These are phyloP conservation scores for Ophion slaviceki DNA, from an alignment of 2,888 invertebrate genomes.

Conservation along the genomic window DNA sequence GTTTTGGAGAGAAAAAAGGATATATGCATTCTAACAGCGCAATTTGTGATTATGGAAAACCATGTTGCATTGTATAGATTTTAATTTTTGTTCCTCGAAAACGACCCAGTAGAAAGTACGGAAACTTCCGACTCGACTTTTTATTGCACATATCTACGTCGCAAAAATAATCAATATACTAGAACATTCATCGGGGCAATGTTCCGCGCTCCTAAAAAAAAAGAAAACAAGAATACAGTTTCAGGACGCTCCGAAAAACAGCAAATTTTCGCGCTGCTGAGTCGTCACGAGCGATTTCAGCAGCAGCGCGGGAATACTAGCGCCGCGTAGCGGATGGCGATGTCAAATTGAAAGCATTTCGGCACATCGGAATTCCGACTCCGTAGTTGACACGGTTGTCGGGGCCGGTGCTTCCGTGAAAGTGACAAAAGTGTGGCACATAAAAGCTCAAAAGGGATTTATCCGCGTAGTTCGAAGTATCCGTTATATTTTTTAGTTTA, in stretches of 20 bases:
- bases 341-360: background rate
- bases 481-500: background rate
- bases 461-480: background rate
- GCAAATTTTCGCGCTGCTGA: background rate
- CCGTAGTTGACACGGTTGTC: background rate
- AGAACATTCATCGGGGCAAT: background rate
- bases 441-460: background rate
- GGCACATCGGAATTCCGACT: background rate
- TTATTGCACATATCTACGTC: background rate
- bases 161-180: background rate
- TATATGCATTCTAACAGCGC: no score
- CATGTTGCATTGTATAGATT: no score
- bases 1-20: background rate
- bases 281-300: background rate
- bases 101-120: no score
- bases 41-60: no score
- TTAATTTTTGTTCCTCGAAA: no score
- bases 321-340: background rate
- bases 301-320: background rate
- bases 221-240: background rate
- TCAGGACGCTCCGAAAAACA: background rate
- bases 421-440: background rate
- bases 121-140: background rate
- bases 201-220: background rate
- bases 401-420: background rate